A percentile compares a stretch with the other conserved stretches of the same genome.
Conservation (phyloP, 2,797 vertebrate genomes). For the Halcyon leucocephala region DNA sequence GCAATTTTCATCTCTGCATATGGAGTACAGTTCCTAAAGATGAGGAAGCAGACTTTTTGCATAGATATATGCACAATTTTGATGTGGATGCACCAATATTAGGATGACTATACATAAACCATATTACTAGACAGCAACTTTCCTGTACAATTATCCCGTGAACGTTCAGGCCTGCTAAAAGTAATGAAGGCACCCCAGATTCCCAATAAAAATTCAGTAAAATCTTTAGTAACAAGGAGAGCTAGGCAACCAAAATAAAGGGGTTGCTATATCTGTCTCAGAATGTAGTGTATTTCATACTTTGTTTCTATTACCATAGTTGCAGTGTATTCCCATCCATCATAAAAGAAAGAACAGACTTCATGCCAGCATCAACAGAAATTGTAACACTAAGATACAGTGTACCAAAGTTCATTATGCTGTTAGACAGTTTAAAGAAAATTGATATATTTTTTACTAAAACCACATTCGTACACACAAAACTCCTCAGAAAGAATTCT, state of each 20-base stretch:
- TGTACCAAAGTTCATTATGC: background rate
- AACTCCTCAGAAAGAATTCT: background rate
- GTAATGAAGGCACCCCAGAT: background rate
- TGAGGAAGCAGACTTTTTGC: background rate
- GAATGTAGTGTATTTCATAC: background rate
- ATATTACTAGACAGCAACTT: background rate
- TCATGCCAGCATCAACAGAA: background rate
- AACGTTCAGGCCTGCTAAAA: background rate
- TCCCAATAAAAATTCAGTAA: background rate
- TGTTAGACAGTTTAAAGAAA: background rate
- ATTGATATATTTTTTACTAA: background rate
- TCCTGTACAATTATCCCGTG: background rate
- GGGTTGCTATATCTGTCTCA: background rate
- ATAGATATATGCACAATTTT: background rate
- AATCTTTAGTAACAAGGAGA: background rate
- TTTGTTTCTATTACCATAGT: background rate
- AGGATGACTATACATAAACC: background rate
- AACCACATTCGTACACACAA: background rate
- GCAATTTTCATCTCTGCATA: background rate
- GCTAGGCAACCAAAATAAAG: background rate
- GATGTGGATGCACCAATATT: background rate
- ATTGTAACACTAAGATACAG: background rate
- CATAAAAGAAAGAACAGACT: background rate
- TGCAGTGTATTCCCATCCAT: background rate
- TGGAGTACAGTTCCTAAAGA: background rate